These are phyloP conservation scores for Spodoptera littoralis DNA, from an alignment of 2,888 invertebrate species.

Conservation along the genomic window DNA sequence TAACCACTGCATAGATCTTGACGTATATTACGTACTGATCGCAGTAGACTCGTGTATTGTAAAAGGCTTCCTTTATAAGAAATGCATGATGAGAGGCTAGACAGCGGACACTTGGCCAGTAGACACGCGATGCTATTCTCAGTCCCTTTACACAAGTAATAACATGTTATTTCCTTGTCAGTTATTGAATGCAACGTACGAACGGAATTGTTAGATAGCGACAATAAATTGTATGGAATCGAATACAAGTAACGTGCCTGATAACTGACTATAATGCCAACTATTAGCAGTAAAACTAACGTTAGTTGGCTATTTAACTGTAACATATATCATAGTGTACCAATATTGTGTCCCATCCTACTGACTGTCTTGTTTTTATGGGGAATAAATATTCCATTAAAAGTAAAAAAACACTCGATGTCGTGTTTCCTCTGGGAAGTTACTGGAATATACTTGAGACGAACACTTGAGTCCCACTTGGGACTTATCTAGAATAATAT, in stretches of 20 bases:
- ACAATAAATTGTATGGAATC: neutral
- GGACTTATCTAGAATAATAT: too few relatives aligned
- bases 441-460: neutral
- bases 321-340: too few relatives aligned
- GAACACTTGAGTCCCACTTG: too few relatives aligned
- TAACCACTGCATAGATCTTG: neutral
- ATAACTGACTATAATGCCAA: too few relatives aligned
- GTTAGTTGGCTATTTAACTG: too few relatives aligned
- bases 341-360: too few relatives aligned
- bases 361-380: too few relatives aligned
- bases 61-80: constrained; percentile 9
- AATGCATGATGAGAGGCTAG: constrained; percentile 4
- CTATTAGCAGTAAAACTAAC: too few relatives aligned
- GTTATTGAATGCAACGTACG: neutral
- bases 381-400: too few relatives aligned
- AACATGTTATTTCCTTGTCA: neutral
- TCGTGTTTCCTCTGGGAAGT: too few relatives aligned
- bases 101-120: neutral
- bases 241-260: too few relatives aligned
- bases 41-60: neutral
- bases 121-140: neutral
- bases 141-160: neutral
- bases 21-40: neutral
- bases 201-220: neutral
- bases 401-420: too few relatives aligned